phyloP scores from a whole-genome alignment of 2,888 invertebrate species.

The Bombylius major region DNA sequence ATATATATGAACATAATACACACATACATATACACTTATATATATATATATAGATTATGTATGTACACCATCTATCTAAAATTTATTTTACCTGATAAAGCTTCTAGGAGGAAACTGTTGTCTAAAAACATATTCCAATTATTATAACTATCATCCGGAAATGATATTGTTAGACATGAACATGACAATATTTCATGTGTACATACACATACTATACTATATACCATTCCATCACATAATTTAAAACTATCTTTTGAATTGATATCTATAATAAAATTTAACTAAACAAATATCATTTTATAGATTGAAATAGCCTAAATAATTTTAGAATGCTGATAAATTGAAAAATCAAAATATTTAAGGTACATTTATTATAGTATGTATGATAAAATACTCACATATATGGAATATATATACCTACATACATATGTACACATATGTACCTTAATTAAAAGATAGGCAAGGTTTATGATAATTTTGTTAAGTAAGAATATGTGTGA shows the following conservation, averaged over 20 bases:
- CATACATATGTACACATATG: too few relatives aligned
- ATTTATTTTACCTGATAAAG: constrained; percentile 65
- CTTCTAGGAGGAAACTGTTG: constrained; percentile 63
- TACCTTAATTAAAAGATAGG: too few relatives aligned
- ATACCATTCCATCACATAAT: constrained; percentile 75
- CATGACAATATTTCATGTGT: constrained; percentile 45
- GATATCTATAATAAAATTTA: constrained; percentile 74
- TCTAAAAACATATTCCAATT: constrained; percentile 63
- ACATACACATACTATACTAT: constrained; percentile 51
- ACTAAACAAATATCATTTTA: constrained; percentile 49
- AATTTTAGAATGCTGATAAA: constrained; percentile 27
- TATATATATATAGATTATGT: too few relatives aligned
- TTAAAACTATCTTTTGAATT: constrained; percentile 59
- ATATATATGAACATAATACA: too few relatives aligned
- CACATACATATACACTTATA: too few relatives aligned
- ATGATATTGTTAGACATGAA: constrained; percentile 52
- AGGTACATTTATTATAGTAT: background rate
- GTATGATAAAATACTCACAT: too few relatives aligned
- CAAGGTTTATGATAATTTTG: too few relatives aligned
- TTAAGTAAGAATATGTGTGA: too few relatives aligned
- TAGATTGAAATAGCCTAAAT: constrained; percentile 31
- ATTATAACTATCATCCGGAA: constrained; percentile 81
- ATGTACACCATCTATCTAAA: too few relatives aligned
- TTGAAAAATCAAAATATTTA: constrained; percentile 16
- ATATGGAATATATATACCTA: background rate